phyloP scores from a whole-genome alignment of 1,140 invertebrate genomes.

The Lanistes nyassanus region DNA sequence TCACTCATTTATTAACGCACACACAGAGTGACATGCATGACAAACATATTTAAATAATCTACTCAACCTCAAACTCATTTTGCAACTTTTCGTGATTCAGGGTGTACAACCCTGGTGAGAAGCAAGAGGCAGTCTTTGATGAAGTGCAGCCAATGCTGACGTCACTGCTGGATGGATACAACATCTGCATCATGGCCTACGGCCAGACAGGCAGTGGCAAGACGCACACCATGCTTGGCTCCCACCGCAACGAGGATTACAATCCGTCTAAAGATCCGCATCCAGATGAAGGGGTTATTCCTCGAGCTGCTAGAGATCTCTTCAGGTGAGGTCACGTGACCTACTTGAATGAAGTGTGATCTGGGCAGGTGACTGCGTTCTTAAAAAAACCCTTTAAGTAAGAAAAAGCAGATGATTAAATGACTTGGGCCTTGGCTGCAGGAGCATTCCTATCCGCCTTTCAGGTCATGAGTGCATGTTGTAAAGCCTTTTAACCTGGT shows the following conservation, averaged over 20 bases:
- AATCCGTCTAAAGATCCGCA: slow-evolving; percentile 49
- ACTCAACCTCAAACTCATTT: too few relatives aligned
- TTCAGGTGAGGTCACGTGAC: slow-evolving; percentile 59
- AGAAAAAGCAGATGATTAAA: too few relatives aligned
- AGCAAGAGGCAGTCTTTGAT: slow-evolving; percentile 58
- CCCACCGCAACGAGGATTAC: slow-evolving; percentile 61
- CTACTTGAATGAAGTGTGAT: neutral
- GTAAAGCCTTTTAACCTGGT: too few relatives aligned
- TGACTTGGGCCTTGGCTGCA: too few relatives aligned
- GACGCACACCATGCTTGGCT: slow-evolving; percentile 98
- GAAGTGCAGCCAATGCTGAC: slow-evolving; percentile 63
- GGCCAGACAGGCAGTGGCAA: slow-evolving; percentile 99
- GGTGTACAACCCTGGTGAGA: slow-evolving; percentile 52
- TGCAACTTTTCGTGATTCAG: slow-evolving; percentile 27
- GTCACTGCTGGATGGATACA: slow-evolving; percentile 63
- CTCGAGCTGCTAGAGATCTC: slow-evolving; percentile 58
- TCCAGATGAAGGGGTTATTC: slow-evolving; percentile 61
- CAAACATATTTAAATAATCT: too few relatives aligned
- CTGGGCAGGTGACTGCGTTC: neutral
- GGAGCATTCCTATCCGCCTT: too few relatives aligned
- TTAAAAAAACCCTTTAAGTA: neutral
- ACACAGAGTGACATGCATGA: too few relatives aligned
- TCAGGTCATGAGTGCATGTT: too few relatives aligned
- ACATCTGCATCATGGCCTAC: slow-evolving; percentile 98
- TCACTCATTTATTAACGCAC: too few relatives aligned